Evolutionary conservation across 2,888 invertebrate species (phyloP), one percentile per base, ranked within the genome.

Genomic region (Archips xylosteana): DNA sequence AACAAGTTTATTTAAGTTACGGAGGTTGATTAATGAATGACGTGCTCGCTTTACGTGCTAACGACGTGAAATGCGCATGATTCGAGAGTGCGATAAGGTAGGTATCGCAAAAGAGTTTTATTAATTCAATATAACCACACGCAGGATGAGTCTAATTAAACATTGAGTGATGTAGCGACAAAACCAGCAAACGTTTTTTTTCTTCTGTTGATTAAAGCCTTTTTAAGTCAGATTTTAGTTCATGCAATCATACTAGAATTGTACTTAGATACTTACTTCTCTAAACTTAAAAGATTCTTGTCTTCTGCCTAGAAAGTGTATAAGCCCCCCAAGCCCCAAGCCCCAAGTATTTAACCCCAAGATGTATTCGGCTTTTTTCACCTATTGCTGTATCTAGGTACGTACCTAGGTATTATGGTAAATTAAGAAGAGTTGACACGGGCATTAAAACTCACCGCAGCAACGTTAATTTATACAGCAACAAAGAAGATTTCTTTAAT

Each of bases 1-100:
- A 85, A 85, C 82, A 82, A 85, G 79, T 79, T 78, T 75, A 77
- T 75, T 75, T 74, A 70, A 72, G 59, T 76, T 74, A 59, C n/a
- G 54, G 57, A 57, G 57, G 64, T 60, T 76, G 76, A 76, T 76
- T 76, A 73, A 75, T 76, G 75, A 71, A 61, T 69, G 65, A 68
- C 69, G 64, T 57, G 49, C 65, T 65, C 54, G 62, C 61, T 68
- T 49, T 64, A 69, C 73, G 64, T 63, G 39, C 65, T 60, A 75
- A 69, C 62, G 51, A 70, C 47, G 71, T 65, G 60, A 65, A 45
- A 63, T 39, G 54, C 36, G 32, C 45, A 47, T 12, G 63, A 57
- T 54, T 63, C 54, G 15, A 47, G 10, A 42, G 13, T n/a, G 68
- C 60, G 60, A 47, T 59, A 49, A 65, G 61, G 60, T 61, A 65